Evolutionary conservation across 2,797 vertebrate genomes (phyloP), one percentile per base, ranked within the genome.

Genomic region (Pseudochaenichthys georgianus): DNA sequence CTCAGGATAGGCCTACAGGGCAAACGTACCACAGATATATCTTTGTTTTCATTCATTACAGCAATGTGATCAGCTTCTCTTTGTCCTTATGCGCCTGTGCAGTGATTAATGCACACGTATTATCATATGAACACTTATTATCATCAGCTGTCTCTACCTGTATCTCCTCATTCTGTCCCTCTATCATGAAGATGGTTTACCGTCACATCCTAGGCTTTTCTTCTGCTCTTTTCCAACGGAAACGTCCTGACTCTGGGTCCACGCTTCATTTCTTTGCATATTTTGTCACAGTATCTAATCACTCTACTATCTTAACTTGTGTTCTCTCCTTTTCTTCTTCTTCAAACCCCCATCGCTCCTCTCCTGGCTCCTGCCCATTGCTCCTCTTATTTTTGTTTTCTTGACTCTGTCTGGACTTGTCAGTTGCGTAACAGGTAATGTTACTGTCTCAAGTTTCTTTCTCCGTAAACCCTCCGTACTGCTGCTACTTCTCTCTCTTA

Each of bases 361-460:
- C 83, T 84, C 79, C 73, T 80, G 80, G 82, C 73, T 88, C 83
- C 85, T 77, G 69, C 83, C 62, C 78, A 84, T 84, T 82, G 90
- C 87, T 90, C 82, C 70, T 87, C 78, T 84, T 82, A 55, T 41
- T 73, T 85, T 75, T 62, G 63, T 72, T 84, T 77, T 75, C 78
- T 90, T 88, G 74, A 92, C 85, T 94, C 87, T 95, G 94, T 95
- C 93, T 95, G 94, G 93, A 94, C 94, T 91, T 95, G 94, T 95
- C 94, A 94, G 94, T 95, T 93, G 90, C 90, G 81, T 94, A 95
- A 95, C 92, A 95, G 94, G 94, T 95, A 95, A 93, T 87, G 89
- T 88, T 92, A 82, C 91, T 92, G 87, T 89, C 78, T 89, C 79
- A 76, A 69, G 73, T 89, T 80, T 88, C 68, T 90, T 70, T 88